Percentiles rank a stretch among this genome's conserved stretches.
These are phyloP conservation scores for Drosophila lini DNA, from an alignment of 1,140 invertebrate genomes.

Conservation along the genomic window DNA sequence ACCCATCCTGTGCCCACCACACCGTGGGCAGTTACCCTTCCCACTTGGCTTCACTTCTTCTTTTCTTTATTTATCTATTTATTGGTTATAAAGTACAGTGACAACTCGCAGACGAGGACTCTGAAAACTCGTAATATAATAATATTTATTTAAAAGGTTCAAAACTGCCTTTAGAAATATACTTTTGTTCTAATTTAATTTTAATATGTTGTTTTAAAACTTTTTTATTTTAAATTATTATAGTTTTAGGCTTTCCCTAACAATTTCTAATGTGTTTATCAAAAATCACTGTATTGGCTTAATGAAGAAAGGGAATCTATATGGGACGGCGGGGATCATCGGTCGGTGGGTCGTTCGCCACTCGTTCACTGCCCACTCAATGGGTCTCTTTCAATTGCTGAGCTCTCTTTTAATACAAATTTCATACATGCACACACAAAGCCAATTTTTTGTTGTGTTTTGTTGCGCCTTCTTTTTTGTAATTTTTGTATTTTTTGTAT, in stretches of 20 bases:
- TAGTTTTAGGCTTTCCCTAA: not conserved
- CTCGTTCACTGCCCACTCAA: slow-evolving; percentile 49
- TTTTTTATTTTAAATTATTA: not conserved
- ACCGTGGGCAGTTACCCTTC: slow-evolving; percentile 34
- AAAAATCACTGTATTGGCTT: slow-evolving; percentile 11
- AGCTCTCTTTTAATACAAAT: slow-evolving; percentile 72
- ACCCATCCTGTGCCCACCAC: slow-evolving; percentile 25
- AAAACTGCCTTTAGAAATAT: not conserved
- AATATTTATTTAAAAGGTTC: not conserved
- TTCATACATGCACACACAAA: slow-evolving; percentile 79
- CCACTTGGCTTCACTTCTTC: slow-evolving; percentile 13
- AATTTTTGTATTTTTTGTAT: slow-evolving; percentile 23
- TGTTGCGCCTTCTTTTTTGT: slow-evolving; percentile 30
- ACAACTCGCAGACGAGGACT: too few relatives aligned
- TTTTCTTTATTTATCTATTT: slow-evolving; percentile 41
- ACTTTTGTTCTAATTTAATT: not conserved
- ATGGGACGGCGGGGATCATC: slow-evolving; percentile 16
- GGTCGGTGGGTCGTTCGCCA: slow-evolving; percentile 43
- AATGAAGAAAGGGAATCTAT: slow-evolving; percentile 27
- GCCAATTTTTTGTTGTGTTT: slow-evolving; percentile 60
- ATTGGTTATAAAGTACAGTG: slow-evolving; percentile 48
- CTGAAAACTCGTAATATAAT: not conserved
- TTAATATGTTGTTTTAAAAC: not conserved
- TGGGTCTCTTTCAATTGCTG: slow-evolving; percentile 62
- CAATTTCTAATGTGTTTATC: not conserved